Percentiles rank a stretch among this genome's conserved stretches.
These are phyloP conservation scores for Nesoenas mayeri DNA, from an alignment of 2,113 vertebrate genomes.

Conservation along the genomic window DNA sequence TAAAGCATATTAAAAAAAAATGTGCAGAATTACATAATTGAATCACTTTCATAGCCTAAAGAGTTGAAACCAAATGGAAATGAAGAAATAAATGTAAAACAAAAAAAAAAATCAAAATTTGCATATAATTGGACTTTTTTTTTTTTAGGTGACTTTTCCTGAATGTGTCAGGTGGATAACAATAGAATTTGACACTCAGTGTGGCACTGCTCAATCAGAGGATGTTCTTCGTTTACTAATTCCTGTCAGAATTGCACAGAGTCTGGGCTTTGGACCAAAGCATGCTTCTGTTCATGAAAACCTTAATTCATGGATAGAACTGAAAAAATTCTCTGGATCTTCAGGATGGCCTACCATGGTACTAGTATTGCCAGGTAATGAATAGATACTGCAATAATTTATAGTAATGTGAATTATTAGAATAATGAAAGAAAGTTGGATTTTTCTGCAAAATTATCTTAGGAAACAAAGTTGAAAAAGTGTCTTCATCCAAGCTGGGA, in stretches of 20 bases:
- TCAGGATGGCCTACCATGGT: slow-evolving; percentile 94
- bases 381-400: background rate
- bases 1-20: background rate
- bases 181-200: slow-evolving; percentile 94
- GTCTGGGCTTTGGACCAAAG: slow-evolving; percentile 87
- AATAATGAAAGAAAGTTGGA: background rate
- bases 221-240: slow-evolving; percentile 94
- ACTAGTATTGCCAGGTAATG: slow-evolving; percentile 91
- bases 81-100: background rate
- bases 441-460: background rate
- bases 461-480: background rate
- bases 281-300: slow-evolving; percentile 86
- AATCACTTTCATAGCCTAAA: background rate
- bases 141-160: slow-evolving; percentile 91
- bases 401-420: background rate
- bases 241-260: slow-evolving; percentile 87
- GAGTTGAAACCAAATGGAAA: background rate
- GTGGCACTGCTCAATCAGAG: slow-evolving; percentile 95
- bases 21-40: background rate
- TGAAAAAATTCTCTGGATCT: slow-evolving; percentile 95
- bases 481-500: background rate
- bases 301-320: slow-evolving; percentile 96
- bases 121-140: background rate
- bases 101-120: background rate
- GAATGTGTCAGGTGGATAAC: slow-evolving; percentile 97